These are phyloP conservation scores for Eciton burchellii DNA, from an alignment of 1,140 invertebrate species.

Conservation along the genomic window DNA sequence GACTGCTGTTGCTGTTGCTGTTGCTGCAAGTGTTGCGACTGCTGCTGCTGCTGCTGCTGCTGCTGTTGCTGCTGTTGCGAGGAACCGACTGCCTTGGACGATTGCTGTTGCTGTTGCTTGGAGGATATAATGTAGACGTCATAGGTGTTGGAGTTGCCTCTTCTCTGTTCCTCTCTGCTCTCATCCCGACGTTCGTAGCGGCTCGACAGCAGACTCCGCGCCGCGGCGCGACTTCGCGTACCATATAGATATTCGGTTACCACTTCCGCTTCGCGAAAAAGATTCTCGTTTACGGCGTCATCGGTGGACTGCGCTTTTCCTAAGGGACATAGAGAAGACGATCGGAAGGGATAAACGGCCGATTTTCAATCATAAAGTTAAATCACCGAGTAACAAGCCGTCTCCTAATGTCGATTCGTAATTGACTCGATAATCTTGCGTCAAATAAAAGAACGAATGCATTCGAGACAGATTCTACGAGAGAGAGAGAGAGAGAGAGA, in stretches of 20 bases:
- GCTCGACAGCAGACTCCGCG: slow-evolving; percentile 84
- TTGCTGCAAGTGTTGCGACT: slow-evolving; percentile 67
- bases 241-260: slow-evolving; percentile 87
- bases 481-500: no score
- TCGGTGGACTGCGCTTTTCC: slow-evolving; percentile 84
- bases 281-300: slow-evolving; percentile 83
- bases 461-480: slow-evolving; percentile 5
- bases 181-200: slow-evolving; percentile 83
- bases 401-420: background rate
- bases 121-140: slow-evolving; percentile 86
- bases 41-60: slow-evolving; percentile 66
- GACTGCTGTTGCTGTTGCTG: slow-evolving; percentile 70
- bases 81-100: slow-evolving; percentile 56
- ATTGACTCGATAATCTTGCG: background rate
- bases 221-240: slow-evolving; percentile 84
- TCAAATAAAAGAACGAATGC: background rate
- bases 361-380: background rate
- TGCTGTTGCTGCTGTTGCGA: slow-evolving; percentile 75
- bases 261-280: slow-evolving; percentile 85
- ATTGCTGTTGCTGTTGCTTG: slow-evolving; percentile 74
- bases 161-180: slow-evolving; percentile 75
- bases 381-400: background rate
- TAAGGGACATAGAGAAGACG: slow-evolving; percentile 58
- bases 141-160: slow-evolving; percentile 75
- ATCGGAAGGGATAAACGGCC: background rate